These are phyloP conservation scores for Thumatha senex DNA, from an alignment of 2,888 invertebrate species.

Conservation along the genomic window DNA sequence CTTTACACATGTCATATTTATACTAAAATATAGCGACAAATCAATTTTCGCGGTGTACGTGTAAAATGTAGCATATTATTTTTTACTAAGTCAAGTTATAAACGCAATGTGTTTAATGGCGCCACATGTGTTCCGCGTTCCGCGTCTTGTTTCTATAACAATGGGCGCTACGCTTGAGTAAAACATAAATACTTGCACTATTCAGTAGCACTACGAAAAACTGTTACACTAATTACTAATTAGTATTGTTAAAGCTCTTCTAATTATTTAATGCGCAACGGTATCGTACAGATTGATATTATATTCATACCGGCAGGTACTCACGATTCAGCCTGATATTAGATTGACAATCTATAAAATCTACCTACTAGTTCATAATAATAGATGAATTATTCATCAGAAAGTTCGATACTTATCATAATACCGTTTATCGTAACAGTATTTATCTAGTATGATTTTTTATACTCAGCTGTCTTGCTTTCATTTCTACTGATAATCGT, in stretches of 20 bases:
- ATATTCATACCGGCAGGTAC: slow-evolving; percentile 56
- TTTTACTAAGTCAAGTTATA: slow-evolving; percentile 61
- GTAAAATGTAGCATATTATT: slow-evolving; percentile 31
- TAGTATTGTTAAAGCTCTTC: slow-evolving; percentile 60
- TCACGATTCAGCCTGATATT: slow-evolving; percentile 46
- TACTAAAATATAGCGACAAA: slow-evolving; percentile 45
- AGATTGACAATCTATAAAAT: slow-evolving; percentile 48
- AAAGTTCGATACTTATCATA: slow-evolving; percentile 49
- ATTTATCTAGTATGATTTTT: slow-evolving; percentile 55
- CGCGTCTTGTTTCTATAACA: slow-evolving; percentile 34
- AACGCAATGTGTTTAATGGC: slow-evolving; percentile 69
- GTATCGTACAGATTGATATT: slow-evolving; percentile 49
- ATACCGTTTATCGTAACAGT: slow-evolving; percentile 41
- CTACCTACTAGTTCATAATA: slow-evolving; percentile 46
- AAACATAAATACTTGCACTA: slow-evolving; percentile 50
- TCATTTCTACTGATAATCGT: slow-evolving; percentile 43
- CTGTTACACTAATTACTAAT: slow-evolving; percentile 50
- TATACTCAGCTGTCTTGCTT: slow-evolving; percentile 57
- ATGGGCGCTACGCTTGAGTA: slow-evolving; percentile 44
- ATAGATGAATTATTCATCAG: slow-evolving; percentile 34
- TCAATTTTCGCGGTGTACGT: slow-evolving; percentile 65
- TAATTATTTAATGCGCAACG: slow-evolving; percentile 39
- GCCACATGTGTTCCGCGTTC: slow-evolving; percentile 37
- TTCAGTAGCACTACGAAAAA: slow-evolving; percentile 50
- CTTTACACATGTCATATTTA: slow-evolving; percentile 62